Evolutionary conservation across 2,797 vertebrate species (phyloP).

Genomic region (Cyprinodon diabolis): DNA sequence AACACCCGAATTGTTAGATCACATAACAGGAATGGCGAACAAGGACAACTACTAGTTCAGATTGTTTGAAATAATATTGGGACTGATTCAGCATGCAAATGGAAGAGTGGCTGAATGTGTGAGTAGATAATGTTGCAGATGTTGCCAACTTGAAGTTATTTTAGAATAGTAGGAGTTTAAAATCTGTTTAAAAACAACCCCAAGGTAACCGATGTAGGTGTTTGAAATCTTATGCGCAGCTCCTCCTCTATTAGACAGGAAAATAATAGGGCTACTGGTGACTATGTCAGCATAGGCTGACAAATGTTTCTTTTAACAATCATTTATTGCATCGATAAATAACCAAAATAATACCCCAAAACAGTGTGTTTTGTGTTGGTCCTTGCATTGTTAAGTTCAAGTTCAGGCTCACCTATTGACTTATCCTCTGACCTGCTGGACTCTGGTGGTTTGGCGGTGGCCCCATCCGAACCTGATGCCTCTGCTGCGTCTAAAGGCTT

Average conservation of each 20-base stretch:
- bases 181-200: neutral
- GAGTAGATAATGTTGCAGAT: neutral
- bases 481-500: slow-evolving; percentile 50
- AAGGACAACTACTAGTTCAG: too few relatives aligned
- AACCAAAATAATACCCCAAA: neutral
- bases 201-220: neutral
- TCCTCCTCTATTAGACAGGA: neutral
- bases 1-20: too few relatives aligned
- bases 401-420: slow-evolving; percentile 78
- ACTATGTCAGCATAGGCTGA: neutral
- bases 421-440: slow-evolving; percentile 86
- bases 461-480: slow-evolving; percentile 43
- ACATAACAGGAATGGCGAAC: too few relatives aligned
- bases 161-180: neutral
- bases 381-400: neutral
- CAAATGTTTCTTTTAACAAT: neutral
- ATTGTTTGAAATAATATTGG: too few relatives aligned
- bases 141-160: neutral
- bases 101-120: neutral
- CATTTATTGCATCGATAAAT: neutral
- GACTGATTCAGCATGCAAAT: too few relatives aligned
- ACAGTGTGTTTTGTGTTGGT: neutral
- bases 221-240: neutral
- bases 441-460: slow-evolving; percentile 75
- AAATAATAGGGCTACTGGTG: neutral